Base-by-base conservation (phyloP, 2,113 vertebrate species). In the Centropristis striata region DNA sequence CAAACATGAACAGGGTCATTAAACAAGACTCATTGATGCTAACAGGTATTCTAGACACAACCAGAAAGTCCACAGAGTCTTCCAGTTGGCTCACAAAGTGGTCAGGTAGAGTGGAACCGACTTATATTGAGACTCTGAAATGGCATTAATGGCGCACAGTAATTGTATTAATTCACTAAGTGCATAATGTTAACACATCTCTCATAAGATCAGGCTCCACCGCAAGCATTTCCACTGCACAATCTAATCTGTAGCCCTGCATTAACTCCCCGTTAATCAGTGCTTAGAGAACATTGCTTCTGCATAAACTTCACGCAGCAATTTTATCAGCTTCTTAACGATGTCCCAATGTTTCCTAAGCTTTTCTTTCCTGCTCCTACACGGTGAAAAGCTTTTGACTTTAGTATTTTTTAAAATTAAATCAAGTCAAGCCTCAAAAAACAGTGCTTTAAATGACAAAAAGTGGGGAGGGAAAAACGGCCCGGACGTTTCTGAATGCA, bases 81-180 rank as follows among this genome's bases (percentile, higher is more conserved):
- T 39, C n/a, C 49, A 57, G 59, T 51, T 15, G 16, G 32, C 39
- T 44, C 21, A 3, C 21, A 27, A 61, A 82, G 54, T 25, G 44
- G 0, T 49, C 0, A 42, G 47, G 46, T 58, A 36, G 27, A 53
- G 39, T 4, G 71, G n/a, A 65, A 42, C 11, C 21, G 37, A 53
- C 12, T 32, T 53, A n/a, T 76, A 76, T n/a, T 50, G 4, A 51
- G 15, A 28, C 21, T 71, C 28, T 64, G 41, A 76, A 53, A 77
- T 25, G 25, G 41, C 53, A 66, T 23, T 73, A 85, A 66, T 70
- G 32, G 68, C 1, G 8, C 15, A 53, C 32, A 0, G 61, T 65
- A 7, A 1, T 78, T 70, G 63, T 28, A 55, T 54, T 41, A 28
- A 54, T 55, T 79, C 25, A 15, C 3, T 44, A 21, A 53, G 39